Evolutionary conservation across 2,888 invertebrate species (phyloP).

Genomic region (Himalopsyche japonica): DNA sequence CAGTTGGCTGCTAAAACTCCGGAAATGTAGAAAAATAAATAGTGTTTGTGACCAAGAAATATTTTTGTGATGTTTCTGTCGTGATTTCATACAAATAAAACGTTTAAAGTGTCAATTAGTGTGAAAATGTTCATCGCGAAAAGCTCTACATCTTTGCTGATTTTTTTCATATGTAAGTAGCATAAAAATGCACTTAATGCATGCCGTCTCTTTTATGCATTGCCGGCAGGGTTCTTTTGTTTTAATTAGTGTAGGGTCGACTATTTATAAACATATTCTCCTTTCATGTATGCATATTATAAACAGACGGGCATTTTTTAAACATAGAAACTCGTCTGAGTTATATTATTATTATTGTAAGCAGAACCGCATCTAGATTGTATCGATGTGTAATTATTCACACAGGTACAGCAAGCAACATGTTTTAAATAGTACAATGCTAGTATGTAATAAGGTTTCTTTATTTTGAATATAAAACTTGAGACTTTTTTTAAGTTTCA

Average conservation of each 20-base stretch:
- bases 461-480: too few species aligned
- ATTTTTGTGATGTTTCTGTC: constrained; percentile 13
- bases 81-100: constrained; percentile 14
- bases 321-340: neutral
- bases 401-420: too few species aligned
- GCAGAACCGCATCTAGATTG: neutral
- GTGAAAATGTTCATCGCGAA: constrained; percentile 19
- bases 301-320: neutral
- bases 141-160: constrained; percentile 11
- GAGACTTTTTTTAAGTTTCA: too few species aligned
- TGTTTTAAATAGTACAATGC: too few species aligned
- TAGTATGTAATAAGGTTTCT: too few species aligned
- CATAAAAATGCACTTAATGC: neutral
- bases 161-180: constrained; percentile 20
- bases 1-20: neutral
- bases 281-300: neutral
- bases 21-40: neutral
- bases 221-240: constrained; percentile 12
- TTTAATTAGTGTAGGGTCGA: constrained; percentile 10
- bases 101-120: constrained; percentile 3
- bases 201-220: constrained; percentile 3
- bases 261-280: constrained; percentile 11
- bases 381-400: neutral
- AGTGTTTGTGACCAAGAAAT: neutral
- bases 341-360: neutral